phyloP scores from a whole-genome alignment of 2,888 invertebrate genomes.

The Thelaira solivaga region DNA sequence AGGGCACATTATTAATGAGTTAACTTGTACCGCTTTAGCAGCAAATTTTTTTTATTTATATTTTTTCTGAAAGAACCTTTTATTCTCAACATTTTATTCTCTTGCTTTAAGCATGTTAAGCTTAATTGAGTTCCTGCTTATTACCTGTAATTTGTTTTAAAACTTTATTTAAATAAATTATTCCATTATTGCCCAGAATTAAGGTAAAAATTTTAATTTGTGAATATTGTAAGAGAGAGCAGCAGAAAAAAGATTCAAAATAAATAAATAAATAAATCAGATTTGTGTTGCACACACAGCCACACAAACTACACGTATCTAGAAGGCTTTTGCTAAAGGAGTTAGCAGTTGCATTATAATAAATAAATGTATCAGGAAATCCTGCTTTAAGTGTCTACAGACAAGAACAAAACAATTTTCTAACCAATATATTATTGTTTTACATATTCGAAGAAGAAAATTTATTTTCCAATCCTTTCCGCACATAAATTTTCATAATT shows the following conservation, averaged over 20 bases:
- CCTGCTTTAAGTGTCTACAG: constrained; percentile 45
- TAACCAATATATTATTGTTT: constrained; percentile 75
- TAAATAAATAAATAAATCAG: constrained; percentile 25
- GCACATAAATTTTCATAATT: constrained; percentile 72
- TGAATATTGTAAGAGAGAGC: background rate
- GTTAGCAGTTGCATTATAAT: constrained; percentile 21
- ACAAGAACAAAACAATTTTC: constrained; percentile 71
- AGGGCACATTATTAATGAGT: too few species aligned
- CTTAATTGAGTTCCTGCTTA: constrained; percentile 23
- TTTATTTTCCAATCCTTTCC: constrained; percentile 76
- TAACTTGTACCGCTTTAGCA: too few species aligned
- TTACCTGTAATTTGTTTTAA: constrained; percentile 43
- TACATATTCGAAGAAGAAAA: constrained; percentile 65
- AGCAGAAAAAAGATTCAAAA: background rate
- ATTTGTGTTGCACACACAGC: constrained; percentile 17
- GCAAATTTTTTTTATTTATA: background rate
- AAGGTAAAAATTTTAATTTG: constrained; percentile 31
- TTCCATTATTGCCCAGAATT: constrained; percentile 16
- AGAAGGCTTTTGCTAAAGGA: background rate
- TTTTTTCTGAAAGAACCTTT: background rate
- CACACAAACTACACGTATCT: background rate
- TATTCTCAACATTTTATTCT: background rate
- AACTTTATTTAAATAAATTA: constrained; percentile 51
- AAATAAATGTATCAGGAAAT: constrained; percentile 56
- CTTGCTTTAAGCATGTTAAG: background rate